A percentile compares a stretch with the other conserved stretches of the same genome.
These are phyloP conservation scores for Calephelis nemesis DNA, from an alignment of 1,140 invertebrate genomes.

Conservation along the genomic window DNA sequence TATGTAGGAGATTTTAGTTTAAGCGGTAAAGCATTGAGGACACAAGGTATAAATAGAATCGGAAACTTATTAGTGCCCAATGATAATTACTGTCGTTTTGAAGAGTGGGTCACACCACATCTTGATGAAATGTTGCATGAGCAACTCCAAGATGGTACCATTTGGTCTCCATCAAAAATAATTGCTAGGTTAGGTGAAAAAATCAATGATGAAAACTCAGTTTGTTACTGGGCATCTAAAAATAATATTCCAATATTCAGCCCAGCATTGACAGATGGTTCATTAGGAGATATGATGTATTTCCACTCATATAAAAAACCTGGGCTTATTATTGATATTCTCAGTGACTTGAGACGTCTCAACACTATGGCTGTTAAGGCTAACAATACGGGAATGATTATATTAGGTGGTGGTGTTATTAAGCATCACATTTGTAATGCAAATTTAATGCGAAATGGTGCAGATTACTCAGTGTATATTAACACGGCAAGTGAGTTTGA, in stretches of 20 bases:
- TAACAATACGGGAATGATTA: constrained; percentile 96
- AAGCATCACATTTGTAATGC: constrained; percentile 99
- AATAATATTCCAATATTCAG: constrained; percentile 99
- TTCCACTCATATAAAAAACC: constrained; percentile 97
- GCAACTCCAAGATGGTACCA: constrained; percentile 86
- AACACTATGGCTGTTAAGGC: constrained; percentile 98
- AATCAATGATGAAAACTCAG: constrained; percentile 94
- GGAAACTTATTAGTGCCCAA: constrained; percentile 99
- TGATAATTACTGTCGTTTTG: constrained; percentile 98
- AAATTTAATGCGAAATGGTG: constrained; percentile 99
- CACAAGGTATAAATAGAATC: constrained; percentile 96
- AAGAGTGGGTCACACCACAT: constrained; percentile 98
- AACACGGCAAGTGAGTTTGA: constrained; percentile 99
- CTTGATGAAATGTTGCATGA: constrained; percentile 95
- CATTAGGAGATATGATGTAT: constrained; percentile 99
- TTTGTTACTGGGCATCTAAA: constrained; percentile 98
- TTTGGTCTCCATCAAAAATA: constrained; percentile 94
- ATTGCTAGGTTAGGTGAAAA: constrained; percentile 89
- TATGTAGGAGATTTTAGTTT: constrained; percentile 95
- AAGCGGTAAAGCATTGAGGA: constrained; percentile 87
- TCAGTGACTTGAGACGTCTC: constrained; percentile 93
- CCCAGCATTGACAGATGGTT: constrained; percentile 98
- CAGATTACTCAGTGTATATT: constrained; percentile 96
- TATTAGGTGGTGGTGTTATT: constrained; percentile 97
- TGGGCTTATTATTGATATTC: constrained; percentile 95